Percentiles rank a stretch among this genome's conserved stretches.
Conservation (phyloP, 2,888 invertebrate genomes). For the Choreutis nemorana region DNA sequence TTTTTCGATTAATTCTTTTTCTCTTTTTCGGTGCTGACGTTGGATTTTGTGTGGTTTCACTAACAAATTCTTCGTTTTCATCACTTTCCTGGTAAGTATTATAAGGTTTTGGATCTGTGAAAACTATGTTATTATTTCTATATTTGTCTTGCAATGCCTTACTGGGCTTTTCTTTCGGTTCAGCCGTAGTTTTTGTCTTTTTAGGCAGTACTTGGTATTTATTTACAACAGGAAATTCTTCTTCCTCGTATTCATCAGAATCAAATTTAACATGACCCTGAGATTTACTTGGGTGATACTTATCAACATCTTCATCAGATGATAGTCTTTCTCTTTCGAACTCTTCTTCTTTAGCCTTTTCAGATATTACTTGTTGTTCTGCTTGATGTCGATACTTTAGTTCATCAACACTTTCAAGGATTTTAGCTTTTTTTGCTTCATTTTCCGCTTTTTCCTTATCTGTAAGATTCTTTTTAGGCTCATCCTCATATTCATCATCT, state of each 20-base stretch:
- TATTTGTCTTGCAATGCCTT: constrained; percentile 7
- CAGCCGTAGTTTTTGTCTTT: constrained; percentile 12
- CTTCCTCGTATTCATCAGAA: constrained; percentile 42
- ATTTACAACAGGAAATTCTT: constrained; percentile 13
- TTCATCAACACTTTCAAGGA: constrained; percentile 44
- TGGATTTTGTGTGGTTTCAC: constrained; percentile 10
- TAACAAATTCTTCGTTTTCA: too few species aligned
- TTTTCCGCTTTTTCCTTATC: constrained; percentile 33
- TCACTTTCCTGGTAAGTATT: constrained; percentile 29
- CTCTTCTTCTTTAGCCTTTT: constrained; percentile 46
- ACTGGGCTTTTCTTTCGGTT: constrained; percentile 7
- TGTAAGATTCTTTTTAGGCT: constrained; percentile 16
- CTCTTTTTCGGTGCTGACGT: constrained; percentile 5
- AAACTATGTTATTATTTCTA: constrained; percentile 25
- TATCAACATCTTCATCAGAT: constrained; percentile 18
- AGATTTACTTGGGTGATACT: constrained; percentile 19
- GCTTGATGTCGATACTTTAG: constrained; percentile 42
- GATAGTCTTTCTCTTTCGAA: constrained; percentile 27
- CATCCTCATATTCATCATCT: constrained; percentile 31
- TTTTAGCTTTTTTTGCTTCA: constrained; percentile 39
- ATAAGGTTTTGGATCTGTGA: constrained; percentile 39
- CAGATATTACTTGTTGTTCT: constrained; percentile 41
- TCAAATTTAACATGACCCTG: constrained; percentile 18
- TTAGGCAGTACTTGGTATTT: constrained; percentile 28
- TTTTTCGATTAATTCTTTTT: constrained; percentile 4